Evolutionary conservation across 2,113 vertebrate genomes (phyloP), one percentile per base, ranked within the genome.

Genomic region (Ranitomeya imitator): DNA sequence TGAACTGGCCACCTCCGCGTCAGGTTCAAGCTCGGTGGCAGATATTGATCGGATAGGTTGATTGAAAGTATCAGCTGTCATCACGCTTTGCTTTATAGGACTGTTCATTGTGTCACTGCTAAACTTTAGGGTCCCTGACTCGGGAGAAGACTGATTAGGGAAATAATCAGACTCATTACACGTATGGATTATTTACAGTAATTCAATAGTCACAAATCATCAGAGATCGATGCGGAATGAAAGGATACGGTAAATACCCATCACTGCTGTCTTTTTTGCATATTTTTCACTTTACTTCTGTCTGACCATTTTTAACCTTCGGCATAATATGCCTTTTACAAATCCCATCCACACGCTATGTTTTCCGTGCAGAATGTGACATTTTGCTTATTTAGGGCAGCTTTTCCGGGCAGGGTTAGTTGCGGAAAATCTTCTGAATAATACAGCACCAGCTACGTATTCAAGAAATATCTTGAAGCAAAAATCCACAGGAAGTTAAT

Each of bases 151-250:
- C 51, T 59, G 83, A 85, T 74, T 74, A 37, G 21, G n/a, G 65
- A 73, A 55, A 11, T 74, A 85, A 59, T 57, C 37, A 37, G 67
- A 60, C 83, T 85, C 69, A 85, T 85, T 85, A 85, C 52, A n/a
- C 18, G 11, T 85, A 85, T 85, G 26, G 83, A 85, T 85, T 85
- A 85, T 74, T 37, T 85, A 74, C 69, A 74, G 83, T 74, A 85
- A 85, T 59, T 85, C 69, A 85, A 74, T 85, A 60, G 55, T 57
- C 19, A 45, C 16, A 74, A 74, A 74, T 74, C 71, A 74, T 45
- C 51, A 10, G 31, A 15, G 71, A 74, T 51, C 31, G 5, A 74
- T 74, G 2, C 0, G 7, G 71, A 74, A 37, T 45, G 71, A 19
- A 51, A 6, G 71, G 31, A 51, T 74, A 51, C 71, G 4, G 16